Conservation (phyloP, 2,888 invertebrate species). For the Phaonia tiefii region DNA sequence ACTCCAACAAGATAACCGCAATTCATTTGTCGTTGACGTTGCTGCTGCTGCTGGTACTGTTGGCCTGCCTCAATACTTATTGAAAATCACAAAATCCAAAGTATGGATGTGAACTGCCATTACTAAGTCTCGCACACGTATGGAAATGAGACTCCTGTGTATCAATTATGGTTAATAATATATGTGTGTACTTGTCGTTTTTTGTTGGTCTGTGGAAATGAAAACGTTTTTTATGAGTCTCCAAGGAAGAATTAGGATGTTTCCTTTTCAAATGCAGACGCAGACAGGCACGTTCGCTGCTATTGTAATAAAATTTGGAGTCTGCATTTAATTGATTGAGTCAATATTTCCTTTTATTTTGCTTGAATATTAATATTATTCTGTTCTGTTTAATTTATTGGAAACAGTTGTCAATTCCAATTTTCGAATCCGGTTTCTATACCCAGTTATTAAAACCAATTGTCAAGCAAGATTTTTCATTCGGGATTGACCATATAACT, state of each 20-base stretch:
- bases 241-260: constrained; percentile 41
- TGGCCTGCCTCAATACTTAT: constrained; percentile 10
- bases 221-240: constrained; percentile 49
- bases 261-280: not conserved
- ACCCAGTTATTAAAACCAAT: no score
- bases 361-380: no score
- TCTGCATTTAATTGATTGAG: constrained; percentile 50
- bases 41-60: not conserved
- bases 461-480: no score
- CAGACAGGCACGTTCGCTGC: constrained; percentile 13
- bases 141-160: constrained; percentile 44
- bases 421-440: no score
- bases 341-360: constrained; percentile 22
- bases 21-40: not conserved
- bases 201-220: constrained; percentile 23
- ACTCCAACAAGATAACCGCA: not conserved
- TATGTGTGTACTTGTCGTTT: constrained; percentile 24
- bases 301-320: constrained; percentile 47
- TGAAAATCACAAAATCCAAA: constrained; percentile 40
- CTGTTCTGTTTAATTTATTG: no score
- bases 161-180: constrained; percentile 36
- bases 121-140: not conserved
- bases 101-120: constrained; percentile 12
- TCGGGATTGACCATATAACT: no score
- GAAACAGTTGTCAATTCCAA: no score